These are phyloP conservation scores for Montifringilla adamsi DNA, from an alignment of 2,113 vertebrate genomes.

Conservation along the genomic window DNA sequence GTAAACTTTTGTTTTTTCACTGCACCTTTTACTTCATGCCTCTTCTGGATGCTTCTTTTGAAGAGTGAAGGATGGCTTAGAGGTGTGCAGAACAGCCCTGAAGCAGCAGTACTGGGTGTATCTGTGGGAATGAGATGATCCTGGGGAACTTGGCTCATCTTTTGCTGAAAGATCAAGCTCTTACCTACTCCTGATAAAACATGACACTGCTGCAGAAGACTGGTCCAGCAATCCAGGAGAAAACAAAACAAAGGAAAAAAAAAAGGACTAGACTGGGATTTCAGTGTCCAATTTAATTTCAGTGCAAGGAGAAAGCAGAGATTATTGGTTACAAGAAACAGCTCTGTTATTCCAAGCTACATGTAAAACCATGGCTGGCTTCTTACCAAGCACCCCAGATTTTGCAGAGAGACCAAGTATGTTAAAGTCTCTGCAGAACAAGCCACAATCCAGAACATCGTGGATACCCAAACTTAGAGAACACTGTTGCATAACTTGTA, in stretches of 20 bases:
- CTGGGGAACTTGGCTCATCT: background rate
- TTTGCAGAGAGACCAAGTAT: background rate
- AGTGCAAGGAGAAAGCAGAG: slow-evolving; percentile 49
- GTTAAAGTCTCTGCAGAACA: background rate
- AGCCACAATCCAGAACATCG: background rate
- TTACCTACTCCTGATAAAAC: background rate
- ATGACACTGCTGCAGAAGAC: background rate
- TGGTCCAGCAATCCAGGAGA: background rate
- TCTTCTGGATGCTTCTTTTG: background rate
- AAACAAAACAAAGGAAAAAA: background rate
- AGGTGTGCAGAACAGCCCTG: background rate
- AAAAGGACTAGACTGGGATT: background rate
- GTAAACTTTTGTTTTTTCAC: background rate
- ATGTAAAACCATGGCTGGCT: slow-evolving; percentile 11
- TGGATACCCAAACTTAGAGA: background rate
- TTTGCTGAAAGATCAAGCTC: background rate
- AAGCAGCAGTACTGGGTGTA: background rate
- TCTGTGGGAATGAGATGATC: background rate
- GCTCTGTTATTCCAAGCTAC: slow-evolving; percentile 35
- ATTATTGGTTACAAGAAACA: slow-evolving; percentile 37
- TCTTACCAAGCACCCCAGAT: slow-evolving; percentile 7
- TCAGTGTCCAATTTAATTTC: slow-evolving; percentile 48
- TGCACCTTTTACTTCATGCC: background rate
- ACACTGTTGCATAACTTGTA: slow-evolving; percentile 2
- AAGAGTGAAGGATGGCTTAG: background rate